Evolutionary conservation across 2,113 vertebrate genomes (phyloP).

Genomic region (Cebus imitator): DNA sequence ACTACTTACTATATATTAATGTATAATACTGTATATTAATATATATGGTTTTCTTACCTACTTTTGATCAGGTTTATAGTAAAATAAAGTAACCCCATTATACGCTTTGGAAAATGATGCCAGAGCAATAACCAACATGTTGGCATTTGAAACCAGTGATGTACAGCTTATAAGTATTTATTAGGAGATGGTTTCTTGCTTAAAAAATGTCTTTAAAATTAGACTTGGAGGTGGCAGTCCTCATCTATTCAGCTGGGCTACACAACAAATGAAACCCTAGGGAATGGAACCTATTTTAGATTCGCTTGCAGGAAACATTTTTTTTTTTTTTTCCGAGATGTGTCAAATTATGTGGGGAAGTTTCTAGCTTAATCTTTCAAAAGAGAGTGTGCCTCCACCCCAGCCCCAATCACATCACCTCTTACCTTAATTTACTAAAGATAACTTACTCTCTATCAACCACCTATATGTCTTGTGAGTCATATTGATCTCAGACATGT

Average conservation of each 20-base stretch:
- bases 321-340: slow-evolving; percentile 64
- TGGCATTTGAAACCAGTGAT: slow-evolving; percentile 42
- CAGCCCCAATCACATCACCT: slow-evolving; percentile 11
- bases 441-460: slow-evolving; percentile 71
- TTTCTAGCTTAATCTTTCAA: slow-evolving; percentile 52
- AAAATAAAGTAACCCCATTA: slow-evolving; percentile 29
- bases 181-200: not conserved
- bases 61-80: slow-evolving; percentile 19
- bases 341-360: slow-evolving; percentile 64
- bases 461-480: slow-evolving; percentile 58
- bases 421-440: slow-evolving; percentile 69
- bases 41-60: slow-evolving; percentile 17
- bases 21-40: not conserved
- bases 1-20: not conserved
- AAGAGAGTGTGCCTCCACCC: slow-evolving; percentile 39
- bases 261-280: slow-evolving; percentile 39
- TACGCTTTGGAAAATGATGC: not conserved
- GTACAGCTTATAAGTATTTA: slow-evolving; percentile 42
- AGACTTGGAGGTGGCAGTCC: slow-evolving; percentile 41
- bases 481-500: slow-evolving; percentile 66
- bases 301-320: slow-evolving; percentile 57
- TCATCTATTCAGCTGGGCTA: slow-evolving; percentile 12
- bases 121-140: not conserved
- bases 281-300: slow-evolving; percentile 60
- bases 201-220: slow-evolving; percentile 41